A percentile compares a stretch with the other conserved stretches of the same genome.
These are phyloP conservation scores for Leptinotarsa lineolata DNA, from an alignment of 1,140 invertebrate species.

Conservation along the genomic window DNA sequence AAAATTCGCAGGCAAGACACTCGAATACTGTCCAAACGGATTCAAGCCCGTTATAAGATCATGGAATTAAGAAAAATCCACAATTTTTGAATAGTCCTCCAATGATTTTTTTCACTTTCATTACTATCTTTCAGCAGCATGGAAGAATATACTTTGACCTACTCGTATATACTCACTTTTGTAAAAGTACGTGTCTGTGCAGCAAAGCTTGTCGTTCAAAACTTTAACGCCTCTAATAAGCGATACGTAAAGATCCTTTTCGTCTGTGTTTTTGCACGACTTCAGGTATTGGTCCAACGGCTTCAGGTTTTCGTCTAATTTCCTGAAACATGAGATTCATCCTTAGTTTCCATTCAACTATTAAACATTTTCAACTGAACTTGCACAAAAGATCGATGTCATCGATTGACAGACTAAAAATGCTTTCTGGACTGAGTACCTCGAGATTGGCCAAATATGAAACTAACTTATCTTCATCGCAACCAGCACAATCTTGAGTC, in stretches of 20 bases:
- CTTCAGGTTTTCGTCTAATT: background rate
- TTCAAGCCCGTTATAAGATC: too few species aligned
- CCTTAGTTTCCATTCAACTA: too few species aligned
- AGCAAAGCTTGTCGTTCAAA: constrained; percentile 3
- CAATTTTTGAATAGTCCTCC: too few species aligned
- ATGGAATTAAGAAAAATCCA: too few species aligned
- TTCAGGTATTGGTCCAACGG: background rate
- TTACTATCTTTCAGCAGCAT: too few species aligned
- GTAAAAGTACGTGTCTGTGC: background rate
- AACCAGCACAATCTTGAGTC: background rate
- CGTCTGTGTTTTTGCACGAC: background rate
- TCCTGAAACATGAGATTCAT: background rate
- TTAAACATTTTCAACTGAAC: background rate
- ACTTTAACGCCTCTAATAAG: background rate
- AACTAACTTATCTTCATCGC: constrained; percentile 3
- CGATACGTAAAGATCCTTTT: background rate
- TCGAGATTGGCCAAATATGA: background rate
- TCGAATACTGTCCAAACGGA: too few species aligned
- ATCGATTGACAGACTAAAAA: background rate
- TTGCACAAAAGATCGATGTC: background rate
- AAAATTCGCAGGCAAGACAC: too few species aligned
- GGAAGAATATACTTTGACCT: too few species aligned
- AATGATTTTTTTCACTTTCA: too few species aligned
- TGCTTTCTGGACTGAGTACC: background rate
- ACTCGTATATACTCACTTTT: background rate